Evolutionary conservation across 37 sponge, comb jelly and placozoan species (phyloP).

Genomic region (Amphimedon queenslandica): DNA sequence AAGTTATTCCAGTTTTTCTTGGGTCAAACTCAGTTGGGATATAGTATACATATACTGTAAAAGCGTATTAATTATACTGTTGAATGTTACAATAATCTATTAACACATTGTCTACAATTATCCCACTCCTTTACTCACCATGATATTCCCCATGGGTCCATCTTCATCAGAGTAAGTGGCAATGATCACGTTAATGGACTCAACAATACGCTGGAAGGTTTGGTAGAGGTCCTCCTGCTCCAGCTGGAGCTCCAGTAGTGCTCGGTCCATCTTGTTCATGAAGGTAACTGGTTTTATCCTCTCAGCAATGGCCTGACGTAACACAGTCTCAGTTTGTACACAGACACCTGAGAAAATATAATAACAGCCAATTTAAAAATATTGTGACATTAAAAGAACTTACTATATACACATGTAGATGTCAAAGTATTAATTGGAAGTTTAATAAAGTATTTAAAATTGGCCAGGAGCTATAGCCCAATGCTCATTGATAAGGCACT

Average conservation of each 20-base stretch:
- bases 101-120: neutral
- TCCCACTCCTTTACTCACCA: slow-evolving; percentile 49
- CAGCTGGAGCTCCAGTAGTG: slow-evolving; percentile 96
- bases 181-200: slow-evolving; percentile 96
- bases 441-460: too few relatives aligned
- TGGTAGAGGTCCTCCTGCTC: slow-evolving; percentile 94
- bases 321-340: slow-evolving; percentile 97
- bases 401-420: too few relatives aligned
- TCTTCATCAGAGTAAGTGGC: slow-evolving; percentile 94
- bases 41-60: too few relatives aligned
- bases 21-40: too few relatives aligned
- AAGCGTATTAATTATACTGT: too few relatives aligned
- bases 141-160: slow-evolving; percentile 90
- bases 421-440: too few relatives aligned
- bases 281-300: slow-evolving; percentile 96
- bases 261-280: slow-evolving; percentile 99
- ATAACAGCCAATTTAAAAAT: neutral
- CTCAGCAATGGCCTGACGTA: slow-evolving; percentile 97
- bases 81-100: too few relatives aligned
- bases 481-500: too few relatives aligned
- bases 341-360: slow-evolving; percentile 73
- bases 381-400: too few relatives aligned
- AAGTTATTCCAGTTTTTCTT: too few relatives aligned
- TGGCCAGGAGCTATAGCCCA: too few relatives aligned
- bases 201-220: slow-evolving; percentile 96